Evolutionary conservation across 2,797 vertebrate genomes (phyloP).

Genomic region (Diplodus sargus): DNA sequence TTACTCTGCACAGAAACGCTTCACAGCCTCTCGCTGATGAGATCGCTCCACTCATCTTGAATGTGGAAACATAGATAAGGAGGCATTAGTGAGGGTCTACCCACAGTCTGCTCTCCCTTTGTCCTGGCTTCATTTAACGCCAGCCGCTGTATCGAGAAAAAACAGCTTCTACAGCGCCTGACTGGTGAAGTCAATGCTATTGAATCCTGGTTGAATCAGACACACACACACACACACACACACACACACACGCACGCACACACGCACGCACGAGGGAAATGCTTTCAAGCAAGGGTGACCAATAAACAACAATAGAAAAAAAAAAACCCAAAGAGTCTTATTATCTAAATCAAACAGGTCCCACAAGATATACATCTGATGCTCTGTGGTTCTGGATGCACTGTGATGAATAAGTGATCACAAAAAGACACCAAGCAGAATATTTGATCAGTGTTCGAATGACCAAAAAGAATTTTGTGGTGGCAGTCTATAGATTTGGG

Average conservation of each 20-base stretch:
- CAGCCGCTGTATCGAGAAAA: neutral
- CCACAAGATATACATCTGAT: neutral
- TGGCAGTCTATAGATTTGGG: neutral
- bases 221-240: neutral
- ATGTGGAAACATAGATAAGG: slow-evolving; percentile 22
- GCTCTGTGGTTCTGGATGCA: neutral
- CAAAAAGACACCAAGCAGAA: neutral
- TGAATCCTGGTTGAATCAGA: neutral
- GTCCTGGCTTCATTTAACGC: slow-evolving; percentile 34
- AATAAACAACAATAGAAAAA: neutral
- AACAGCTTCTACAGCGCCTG: neutral
- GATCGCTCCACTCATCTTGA: neutral
- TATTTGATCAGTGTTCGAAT: neutral
- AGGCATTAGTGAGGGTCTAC: slow-evolving; percentile 25
- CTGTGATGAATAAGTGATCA: slow-evolving; percentile 21
- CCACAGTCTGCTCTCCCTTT: slow-evolving; percentile 9
- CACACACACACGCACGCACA: neutral
- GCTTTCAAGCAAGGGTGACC: neutral
- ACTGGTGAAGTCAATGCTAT: neutral
- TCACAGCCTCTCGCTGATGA: slow-evolving; percentile 10
- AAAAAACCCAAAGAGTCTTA: neutral
- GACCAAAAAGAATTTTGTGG: slow-evolving; percentile 1
- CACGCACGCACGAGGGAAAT: neutral
- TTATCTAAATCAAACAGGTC: neutral
- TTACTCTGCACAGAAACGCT: slow-evolving; percentile 19